phyloP scores from a whole-genome alignment of 2,797 vertebrate species.

The Hybognathus amarus region DNA sequence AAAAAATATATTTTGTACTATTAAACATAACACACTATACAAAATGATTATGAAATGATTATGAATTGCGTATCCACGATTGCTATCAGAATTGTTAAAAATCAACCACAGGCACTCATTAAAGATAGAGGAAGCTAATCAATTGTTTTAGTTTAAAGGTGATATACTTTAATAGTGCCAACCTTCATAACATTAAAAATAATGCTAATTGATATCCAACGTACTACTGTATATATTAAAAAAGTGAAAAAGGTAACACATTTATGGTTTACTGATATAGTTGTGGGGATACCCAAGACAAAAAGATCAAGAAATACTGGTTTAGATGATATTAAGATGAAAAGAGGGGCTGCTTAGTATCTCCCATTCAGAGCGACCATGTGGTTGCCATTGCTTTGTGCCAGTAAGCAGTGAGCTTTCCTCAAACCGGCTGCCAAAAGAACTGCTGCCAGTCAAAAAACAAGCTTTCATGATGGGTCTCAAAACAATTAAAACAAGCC shows the following conservation, averaged over 20 bases:
- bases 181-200: neutral
- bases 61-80: neutral
- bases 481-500: slow-evolving; percentile 21
- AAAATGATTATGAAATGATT: neutral
- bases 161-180: neutral
- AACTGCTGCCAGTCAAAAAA: slow-evolving; percentile 36
- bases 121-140: neutral
- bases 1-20: neutral
- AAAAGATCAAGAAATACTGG: neutral
- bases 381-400: slow-evolving; percentile 49
- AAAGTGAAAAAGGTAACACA: neutral
- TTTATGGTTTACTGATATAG: neutral
- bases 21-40: neutral
- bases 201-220: neutral
- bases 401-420: slow-evolving; percentile 44
- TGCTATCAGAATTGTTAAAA: neutral
- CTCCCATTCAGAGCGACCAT: slow-evolving; percentile 53
- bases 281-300: neutral
- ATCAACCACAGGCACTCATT: neutral
- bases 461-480: slow-evolving; percentile 15
- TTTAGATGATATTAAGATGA: slow-evolving; percentile 57
- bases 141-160: neutral
- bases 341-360: slow-evolving; percentile 50
- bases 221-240: neutral
- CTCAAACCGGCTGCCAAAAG: slow-evolving; percentile 51